Base-by-base conservation (phyloP, 2,888 invertebrate species). In the Drosophila helvetica region DNA sequence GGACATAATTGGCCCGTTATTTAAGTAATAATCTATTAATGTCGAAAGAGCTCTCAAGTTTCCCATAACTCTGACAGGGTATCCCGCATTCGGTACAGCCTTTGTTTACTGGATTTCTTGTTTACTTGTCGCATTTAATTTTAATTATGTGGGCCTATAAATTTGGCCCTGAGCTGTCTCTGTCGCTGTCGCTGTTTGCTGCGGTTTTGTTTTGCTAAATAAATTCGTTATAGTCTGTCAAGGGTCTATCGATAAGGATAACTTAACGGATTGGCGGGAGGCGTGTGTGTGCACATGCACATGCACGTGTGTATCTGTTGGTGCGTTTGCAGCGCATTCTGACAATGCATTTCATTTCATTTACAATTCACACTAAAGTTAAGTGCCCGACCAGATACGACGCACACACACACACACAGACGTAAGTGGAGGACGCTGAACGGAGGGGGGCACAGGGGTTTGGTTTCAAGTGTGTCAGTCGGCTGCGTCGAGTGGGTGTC, bases 311-410 rank as follows among this genome's bases (percentile, higher is more conserved):
- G 53, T 9, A 19, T 42, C 27, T 30, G 30, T n/a, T n/a, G n/a
- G n/a, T n/a, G n/a, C n/a, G n/a, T 9, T 30, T 38, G 47, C 38
- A 27, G 15, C 33, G 12, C 57, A 54, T 43, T 43, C 33, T n/a
- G 10, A 66, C 66, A 48, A 54, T 66, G 54, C 65, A 66, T 66
- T 66, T 66, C 61, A 62, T 65, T 80, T 66, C 63, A 62, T 65
- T 80, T 78, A 57, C 60, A 69, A 58, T 80, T 78, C 46, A 66
- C 42, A 70, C 65, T 66, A 66, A 74, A 79, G 77, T 80, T 71
- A 82, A 80, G 80, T 85, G 68, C 48, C 42, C 60, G 45, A 60
- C 42, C 86, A 85, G 82, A 85, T 79, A 76, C 62, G 51, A 43
- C 27, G 27, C 25, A 25, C 25, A 25, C 25, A 25, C 25, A 1